These are phyloP conservation scores for Scaptomyza cyrtandrae DNA, from an alignment of 2,888 invertebrate genomes.

Conservation along the genomic window DNA sequence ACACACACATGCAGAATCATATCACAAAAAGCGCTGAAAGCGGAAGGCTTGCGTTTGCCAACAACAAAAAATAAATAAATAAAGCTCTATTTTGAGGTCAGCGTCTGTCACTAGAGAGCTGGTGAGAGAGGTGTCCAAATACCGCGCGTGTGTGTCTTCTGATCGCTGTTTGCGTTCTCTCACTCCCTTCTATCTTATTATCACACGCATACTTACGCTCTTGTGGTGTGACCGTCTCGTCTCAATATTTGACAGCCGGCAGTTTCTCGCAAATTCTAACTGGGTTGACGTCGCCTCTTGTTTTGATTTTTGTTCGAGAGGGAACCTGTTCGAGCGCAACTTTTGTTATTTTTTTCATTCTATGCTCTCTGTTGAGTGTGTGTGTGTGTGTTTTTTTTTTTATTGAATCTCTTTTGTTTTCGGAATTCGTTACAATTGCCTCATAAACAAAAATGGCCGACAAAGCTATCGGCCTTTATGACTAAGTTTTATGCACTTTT, in stretches of 20 bases:
- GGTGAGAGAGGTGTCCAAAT: conserved; percentile 22
- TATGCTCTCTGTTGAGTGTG: conserved; percentile 7
- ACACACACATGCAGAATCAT: conserved; percentile 1
- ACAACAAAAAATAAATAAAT: conserved; percentile 42
- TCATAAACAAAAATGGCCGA: conserved; percentile 56
- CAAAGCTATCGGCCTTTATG: conserved; percentile 47
- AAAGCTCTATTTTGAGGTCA: conserved; percentile 67
- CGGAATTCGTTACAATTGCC: conserved; percentile 66
- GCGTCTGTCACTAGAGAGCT: conserved; percentile 4
- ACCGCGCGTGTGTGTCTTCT: conserved; percentile 33
- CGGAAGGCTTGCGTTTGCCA: conserved; percentile 23
- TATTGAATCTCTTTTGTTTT: conserved; percentile 69
- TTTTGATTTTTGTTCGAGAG: conserved; percentile 28
- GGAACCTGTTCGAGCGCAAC: conserved; percentile 19
- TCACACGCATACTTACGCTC: not conserved
- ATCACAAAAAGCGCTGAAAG: conserved; percentile 28
- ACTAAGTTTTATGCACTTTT: conserved; percentile 8
- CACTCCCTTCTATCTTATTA: conserved; percentile 11
- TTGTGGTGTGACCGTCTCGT: conserved; percentile 9
- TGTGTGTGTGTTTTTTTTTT: conserved; percentile 30
- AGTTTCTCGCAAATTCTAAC: conserved; percentile 51
- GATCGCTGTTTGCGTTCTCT: conserved; percentile 18
- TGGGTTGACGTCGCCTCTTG: conserved; percentile 21
- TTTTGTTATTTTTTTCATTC: conserved; percentile 38
- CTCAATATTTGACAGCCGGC: conserved; percentile 26